phyloP scores from a whole-genome alignment of 2,113 vertebrate genomes.

The Misgurnus anguillicaudatus region DNA sequence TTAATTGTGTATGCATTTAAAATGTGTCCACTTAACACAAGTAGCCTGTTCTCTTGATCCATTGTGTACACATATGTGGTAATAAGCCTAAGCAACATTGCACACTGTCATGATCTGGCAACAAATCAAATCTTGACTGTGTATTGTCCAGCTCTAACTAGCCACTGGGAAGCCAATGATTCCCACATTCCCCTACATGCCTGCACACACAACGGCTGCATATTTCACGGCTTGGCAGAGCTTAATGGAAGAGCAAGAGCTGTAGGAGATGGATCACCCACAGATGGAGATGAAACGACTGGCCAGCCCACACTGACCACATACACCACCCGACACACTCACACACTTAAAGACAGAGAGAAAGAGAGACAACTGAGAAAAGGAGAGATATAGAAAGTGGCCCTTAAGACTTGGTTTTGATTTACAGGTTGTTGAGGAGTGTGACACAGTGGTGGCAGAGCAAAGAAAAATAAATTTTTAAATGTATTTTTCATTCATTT shows the following conservation, averaged over 20 bases:
- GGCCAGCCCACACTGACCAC: constrained; percentile 67
- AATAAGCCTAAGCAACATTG: not conserved
- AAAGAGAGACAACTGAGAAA: no score
- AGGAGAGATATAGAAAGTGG: not conserved
- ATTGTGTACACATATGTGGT: not conserved
- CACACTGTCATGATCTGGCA: not conserved
- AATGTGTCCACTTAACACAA: no score
- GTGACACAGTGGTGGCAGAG: not conserved
- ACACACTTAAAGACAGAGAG: constrained; percentile 24
- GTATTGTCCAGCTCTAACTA: constrained; percentile 23
- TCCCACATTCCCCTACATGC: constrained; percentile 62
- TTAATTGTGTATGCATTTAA: no score
- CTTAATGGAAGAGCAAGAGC: constrained; percentile 68
- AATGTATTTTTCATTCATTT: not conserved
- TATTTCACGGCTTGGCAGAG: constrained; percentile 73
- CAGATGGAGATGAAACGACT: constrained; percentile 71
- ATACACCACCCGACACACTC: constrained; percentile 21
- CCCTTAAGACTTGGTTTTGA: not conserved
- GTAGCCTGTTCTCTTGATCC: not conserved
- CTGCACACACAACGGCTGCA: constrained; percentile 67
- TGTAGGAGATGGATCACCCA: constrained; percentile 65
- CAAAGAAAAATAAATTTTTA: not conserved
- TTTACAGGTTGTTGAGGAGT: not conserved
- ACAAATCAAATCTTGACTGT: constrained; percentile 4
- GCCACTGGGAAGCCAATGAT: constrained; percentile 25